Base-by-base conservation (phyloP, 2,888 invertebrate species). In the Phania funesta region DNA sequence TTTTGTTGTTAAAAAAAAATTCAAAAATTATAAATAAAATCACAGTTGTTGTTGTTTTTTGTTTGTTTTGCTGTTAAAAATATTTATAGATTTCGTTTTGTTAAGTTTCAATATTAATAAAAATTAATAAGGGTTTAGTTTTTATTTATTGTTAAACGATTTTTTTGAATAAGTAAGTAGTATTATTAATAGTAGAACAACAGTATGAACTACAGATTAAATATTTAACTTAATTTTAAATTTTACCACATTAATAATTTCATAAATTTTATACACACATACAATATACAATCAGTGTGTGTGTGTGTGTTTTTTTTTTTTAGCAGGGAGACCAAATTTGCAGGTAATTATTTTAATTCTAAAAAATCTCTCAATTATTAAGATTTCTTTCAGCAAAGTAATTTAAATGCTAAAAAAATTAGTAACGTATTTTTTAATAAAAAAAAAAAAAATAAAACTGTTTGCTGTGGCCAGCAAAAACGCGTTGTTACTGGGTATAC, bases 1-100 rank as follows among this genome's bases (percentile, higher is more conserved):
- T 54, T 74, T 50, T 44, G 48, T 67, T 56, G 62, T 48, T 26
- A n/a, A 16, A 65, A 52, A 50, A 46, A 79, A 71, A 83, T 79
- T 68, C 32, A 60, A 73, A 82, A 83, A 80, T 56, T 62, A 80
- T 68, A 79, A 76, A 79, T 65, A 67, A 80, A 81, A 83, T 83
- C 83, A 83, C 83, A 83, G 74, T 83, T 73, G 41, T 50, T 56
- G 67, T 41, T 73, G 29, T 73, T 48, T 64, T 67, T 70, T 44
- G 26, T 83, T 77, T 76, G 65, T 71, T 79, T 74, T 82, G 38
- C 60, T 44, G 38, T 67, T 65, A 65, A 48, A 80, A 74, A 75
- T 75, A 80, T 70, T 70, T 65, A 16, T 75, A 68, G 16, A 68
- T 29, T 26, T 32, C 46, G 60, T 38, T 41, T 60, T 46, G 16